phyloP scores from a whole-genome alignment of 2,888 invertebrate genomes.

The Torymus tubicola region DNA sequence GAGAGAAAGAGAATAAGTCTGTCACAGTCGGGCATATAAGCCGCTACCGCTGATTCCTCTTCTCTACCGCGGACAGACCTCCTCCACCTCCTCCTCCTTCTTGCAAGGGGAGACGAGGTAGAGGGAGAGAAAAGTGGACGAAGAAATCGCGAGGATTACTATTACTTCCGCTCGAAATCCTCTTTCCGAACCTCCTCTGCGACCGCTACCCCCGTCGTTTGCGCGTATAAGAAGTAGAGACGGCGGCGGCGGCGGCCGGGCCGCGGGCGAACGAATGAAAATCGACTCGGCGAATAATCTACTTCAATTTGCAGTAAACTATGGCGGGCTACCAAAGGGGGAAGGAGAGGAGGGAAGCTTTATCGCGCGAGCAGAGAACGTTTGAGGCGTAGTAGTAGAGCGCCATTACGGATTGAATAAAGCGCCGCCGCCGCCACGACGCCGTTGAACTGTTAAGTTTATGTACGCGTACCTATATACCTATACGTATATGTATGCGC shows the following conservation, averaged over 20 bases:
- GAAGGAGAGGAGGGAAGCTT: slow-evolving; percentile 7
- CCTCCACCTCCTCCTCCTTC: no score
- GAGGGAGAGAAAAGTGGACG: no score
- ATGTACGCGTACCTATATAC: not conserved
- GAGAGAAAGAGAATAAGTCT: slow-evolving; percentile 59
- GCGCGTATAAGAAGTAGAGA: slow-evolving; percentile 1
- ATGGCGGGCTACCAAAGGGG: slow-evolving; percentile 42
- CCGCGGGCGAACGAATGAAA: slow-evolving; percentile 60
- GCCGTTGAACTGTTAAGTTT: slow-evolving; percentile 7
- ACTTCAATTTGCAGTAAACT: slow-evolving; percentile 74
- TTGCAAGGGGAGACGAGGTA: no score
- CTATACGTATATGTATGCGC: not conserved
- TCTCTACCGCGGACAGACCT: no score
- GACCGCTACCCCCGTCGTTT: not conserved
- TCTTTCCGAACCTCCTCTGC: slow-evolving; percentile 39
- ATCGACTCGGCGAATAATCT: slow-evolving; percentile 68
- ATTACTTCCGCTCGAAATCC: slow-evolving; percentile 72
- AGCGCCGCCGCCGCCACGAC: slow-evolving; percentile 21
- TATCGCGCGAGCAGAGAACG: slow-evolving; percentile 32
- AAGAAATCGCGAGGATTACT: slow-evolving; percentile 72
- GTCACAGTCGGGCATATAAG: slow-evolving; percentile 71
- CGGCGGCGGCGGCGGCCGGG: slow-evolving; percentile 1
- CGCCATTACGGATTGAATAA: slow-evolving; percentile 52
- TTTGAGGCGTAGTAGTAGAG: slow-evolving; percentile 9
- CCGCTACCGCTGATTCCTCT: slow-evolving; percentile 65